Evolutionary conservation across 1,140 invertebrate genomes (phyloP), one percentile per base, ranked within the genome.

Genomic region (Penaeus indicus): DNA sequence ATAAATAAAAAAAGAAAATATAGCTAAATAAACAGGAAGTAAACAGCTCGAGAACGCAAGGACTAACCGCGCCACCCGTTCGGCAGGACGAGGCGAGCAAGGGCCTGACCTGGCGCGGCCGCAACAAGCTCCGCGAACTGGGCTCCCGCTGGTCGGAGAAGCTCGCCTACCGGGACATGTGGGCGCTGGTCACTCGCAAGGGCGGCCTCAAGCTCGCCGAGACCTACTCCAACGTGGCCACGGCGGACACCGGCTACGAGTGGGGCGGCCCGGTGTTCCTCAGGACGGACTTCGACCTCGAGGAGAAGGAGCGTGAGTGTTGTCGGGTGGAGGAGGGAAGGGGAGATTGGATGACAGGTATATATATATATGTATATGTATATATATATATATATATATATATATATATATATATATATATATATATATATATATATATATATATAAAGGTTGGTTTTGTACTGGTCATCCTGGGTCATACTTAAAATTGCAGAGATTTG

Each of bases 211-310:
- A 91, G 67, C 84, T 91, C 62, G 90, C 90, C 13, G 90, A 91
- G 85, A 89, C 90, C 3, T 91, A 69, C 82, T 89, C 88, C 61
- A 90, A 91, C 47, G 90, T 91, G 27, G 90, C 90, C 32, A 88
- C 85, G 1, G 90, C 88, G 10, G 90, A 91, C 64, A 91, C 90
- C 0, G 90, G 88, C 8, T 91, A 91, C 64, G 90, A 91, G 81
- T 91, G 90, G 90, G 90, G 90, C 3, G 88, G 90, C 10, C 90
- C 90, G 3, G 85, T 91, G 8, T 91, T 91, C 64, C 87, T 91
- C 4, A 69, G 90, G 64, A 88, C 90, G 4, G 90, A 91, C 60
- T 91, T 91, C 25, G 86, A 91, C 47, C 85, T 91, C 11, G 85
- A 90, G 75, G 85, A 84, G 47, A 67, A 84, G 61, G 75, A 83